These are phyloP conservation scores for Unio pictorum DNA, from an alignment of 2,888 invertebrate species.

Conservation along the genomic window DNA sequence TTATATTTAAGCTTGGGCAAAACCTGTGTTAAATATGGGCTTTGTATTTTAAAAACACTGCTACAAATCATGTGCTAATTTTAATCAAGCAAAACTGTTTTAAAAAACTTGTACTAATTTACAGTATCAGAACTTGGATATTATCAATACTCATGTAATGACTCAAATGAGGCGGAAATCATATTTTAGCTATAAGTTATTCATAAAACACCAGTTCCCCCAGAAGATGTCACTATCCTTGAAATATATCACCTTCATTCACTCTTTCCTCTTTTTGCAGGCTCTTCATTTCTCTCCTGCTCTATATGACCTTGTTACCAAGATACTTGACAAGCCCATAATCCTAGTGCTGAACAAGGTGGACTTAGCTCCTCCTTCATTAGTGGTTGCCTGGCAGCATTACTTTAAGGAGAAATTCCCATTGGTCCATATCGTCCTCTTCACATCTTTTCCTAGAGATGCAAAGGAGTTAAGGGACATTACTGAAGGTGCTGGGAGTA, in stretches of 20 bases:
- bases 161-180: no score
- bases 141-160: no score
- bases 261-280: constrained; percentile 52
- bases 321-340: constrained; percentile 84
- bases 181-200: no score
- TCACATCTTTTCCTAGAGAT: constrained; percentile 83
- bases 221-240: neutral
- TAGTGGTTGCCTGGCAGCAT: constrained; percentile 90
- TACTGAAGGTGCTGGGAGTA: constrained; percentile 6
- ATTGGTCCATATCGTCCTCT: constrained; percentile 83
- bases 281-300: constrained; percentile 87
- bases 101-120: no score
- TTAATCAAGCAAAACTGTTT: no score
- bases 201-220: neutral
- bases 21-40: no score
- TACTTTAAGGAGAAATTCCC: constrained; percentile 83
- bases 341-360: constrained; percentile 93
- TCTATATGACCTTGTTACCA: constrained; percentile 84
- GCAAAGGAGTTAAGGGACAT: constrained; percentile 13
- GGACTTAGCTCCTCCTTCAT: constrained; percentile 85
- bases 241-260: neutral
- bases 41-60: no score
- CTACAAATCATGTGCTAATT: no score
- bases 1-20: no score
- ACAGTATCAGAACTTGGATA: no score